A percentile compares a stretch with the other conserved stretches of the same genome.
phyloP scores from a whole-genome alignment of 2,113 vertebrate species.

The Procavia capensis region DNA sequence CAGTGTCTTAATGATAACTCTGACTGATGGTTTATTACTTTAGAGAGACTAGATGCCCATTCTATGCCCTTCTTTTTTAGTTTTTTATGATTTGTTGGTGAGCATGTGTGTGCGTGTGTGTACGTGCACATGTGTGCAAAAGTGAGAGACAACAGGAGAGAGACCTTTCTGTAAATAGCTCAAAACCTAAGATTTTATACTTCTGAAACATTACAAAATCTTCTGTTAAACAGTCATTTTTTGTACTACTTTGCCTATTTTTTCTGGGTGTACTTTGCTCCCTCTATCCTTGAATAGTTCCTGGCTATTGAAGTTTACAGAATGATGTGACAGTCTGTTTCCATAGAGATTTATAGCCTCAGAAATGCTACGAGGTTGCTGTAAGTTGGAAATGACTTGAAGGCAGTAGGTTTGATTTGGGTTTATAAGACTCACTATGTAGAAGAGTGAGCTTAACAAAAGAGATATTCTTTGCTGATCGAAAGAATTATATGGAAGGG shows the following conservation, averaged over 20 bases:
- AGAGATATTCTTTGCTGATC: not conserved
- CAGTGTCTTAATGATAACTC: constrained; percentile 62
- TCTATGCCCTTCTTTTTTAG: constrained; percentile 37
- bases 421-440: not conserved
- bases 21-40: constrained; percentile 31
- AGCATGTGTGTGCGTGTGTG: not conserved
- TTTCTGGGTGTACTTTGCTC: not conserved
- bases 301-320: not conserved
- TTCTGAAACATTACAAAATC: constrained; percentile 10
- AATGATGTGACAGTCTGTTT: no score
- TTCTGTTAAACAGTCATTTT: constrained; percentile 14
- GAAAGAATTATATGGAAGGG: not conserved
- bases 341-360: no score
- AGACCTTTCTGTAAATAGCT: not conserved
- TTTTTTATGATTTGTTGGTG: not conserved
- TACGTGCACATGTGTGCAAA: no score
- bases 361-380: no score
- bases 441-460: not conserved
- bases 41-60: constrained; percentile 22
- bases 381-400: no score
- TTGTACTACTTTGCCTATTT: not conserved
- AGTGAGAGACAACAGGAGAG: not conserved
- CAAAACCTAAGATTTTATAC: not conserved
- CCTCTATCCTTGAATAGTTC: not conserved
- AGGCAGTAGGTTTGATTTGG: no score